Evolutionary conservation across 2,888 invertebrate genomes (phyloP), one percentile per base, ranked within the genome.

Genomic region (Timema cristinae): DNA sequence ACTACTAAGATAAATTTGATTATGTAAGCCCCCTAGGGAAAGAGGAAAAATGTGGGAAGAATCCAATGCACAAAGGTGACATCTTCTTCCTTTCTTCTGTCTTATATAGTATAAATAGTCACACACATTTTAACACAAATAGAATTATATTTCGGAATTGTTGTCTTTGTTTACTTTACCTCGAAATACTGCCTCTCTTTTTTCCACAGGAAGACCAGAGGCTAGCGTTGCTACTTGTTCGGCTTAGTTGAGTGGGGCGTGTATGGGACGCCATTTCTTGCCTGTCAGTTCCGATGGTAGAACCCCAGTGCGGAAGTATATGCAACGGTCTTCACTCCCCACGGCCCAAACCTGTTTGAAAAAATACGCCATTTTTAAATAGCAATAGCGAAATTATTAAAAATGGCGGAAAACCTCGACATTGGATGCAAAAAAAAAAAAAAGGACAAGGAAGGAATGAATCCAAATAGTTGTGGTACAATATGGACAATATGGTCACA

Each of bases 221-320:
- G 80, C 92, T 93, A 69, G 92, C 89, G 76, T 89, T 90, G 81
- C 93, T 93, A 76, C 92, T 92, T 67, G 93, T 91, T 76, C 94
- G 86, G 81, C 93, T 93, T 66, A 93, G 85, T 83, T 94, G 93
- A 83, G 93, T 87, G 67, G 92, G 48, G 91, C 92, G 79, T 91
- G 91, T 32, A 94, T 85, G 76, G 88, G 85, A 75, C 90, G 88
- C 96, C 96, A 96, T 77, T 93, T 89, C 81, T 94, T 94, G 0
- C 96, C 96, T 16, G 94, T 93, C 75, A 92, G 85, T 83, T 93
- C 92, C 8, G 89, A 86, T 11, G 87, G 82, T 49, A 88, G 88
- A 7, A 94, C 90, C 48, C 93, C 93, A 77, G 89, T 89, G 70
- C 95, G 85, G 82, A 91, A 91, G 81, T 94, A 95, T 72, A 94